Evolutionary conservation across 2,113 vertebrate species (phyloP), one percentile per base, ranked within the genome.

Genomic region (Leuciscus idus): DNA sequence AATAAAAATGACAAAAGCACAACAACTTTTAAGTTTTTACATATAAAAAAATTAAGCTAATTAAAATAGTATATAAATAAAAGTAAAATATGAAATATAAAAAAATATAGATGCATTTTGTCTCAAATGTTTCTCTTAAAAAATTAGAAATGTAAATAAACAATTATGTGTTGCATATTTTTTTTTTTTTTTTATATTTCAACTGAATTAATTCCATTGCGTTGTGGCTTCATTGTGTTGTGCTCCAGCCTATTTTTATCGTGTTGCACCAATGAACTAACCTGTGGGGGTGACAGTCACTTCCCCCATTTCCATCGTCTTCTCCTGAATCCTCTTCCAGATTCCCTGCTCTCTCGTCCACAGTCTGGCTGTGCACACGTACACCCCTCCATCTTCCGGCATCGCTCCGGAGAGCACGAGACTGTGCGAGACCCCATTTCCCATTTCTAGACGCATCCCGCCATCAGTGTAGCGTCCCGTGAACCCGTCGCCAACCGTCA

Each of bases 251-350:
- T 39, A 9, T 75, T 9, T 75, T 50, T 17, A 6, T 28, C 0
- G 1, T 2, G n/a, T 50, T 75, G 39, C 50, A 52, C 50, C 50
- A 23, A 61, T 55, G 3, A 23, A 23, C 95, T 95, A 90, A 99
- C 98, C 95, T 87, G 96, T 96, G 0, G 92, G 94, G 23, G 95
- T 96, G 17, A 99, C 94, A 0, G 92, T 77, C 70, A 99, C 94
- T 0, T 88, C 89, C 23, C 95, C 96, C 81, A 98, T 94, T 52
- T 97, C 95, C 66, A 94, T 94, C 0, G 62, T 91, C 82, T 96
- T 97, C 91, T 97, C 95, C 80, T 97, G 96, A 46, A 99, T 97
- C 87, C 94, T 95, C 23, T 95, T 94, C 97, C 97, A 99, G 1
- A 30, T 89, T 2, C 95, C 95, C 0, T 89, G 93, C 5, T 96